A percentile compares a stretch with the other conserved stretches of the same genome.
phyloP scores from a whole-genome alignment of 2,113 vertebrate species.

The Toxotes chatareus region DNA sequence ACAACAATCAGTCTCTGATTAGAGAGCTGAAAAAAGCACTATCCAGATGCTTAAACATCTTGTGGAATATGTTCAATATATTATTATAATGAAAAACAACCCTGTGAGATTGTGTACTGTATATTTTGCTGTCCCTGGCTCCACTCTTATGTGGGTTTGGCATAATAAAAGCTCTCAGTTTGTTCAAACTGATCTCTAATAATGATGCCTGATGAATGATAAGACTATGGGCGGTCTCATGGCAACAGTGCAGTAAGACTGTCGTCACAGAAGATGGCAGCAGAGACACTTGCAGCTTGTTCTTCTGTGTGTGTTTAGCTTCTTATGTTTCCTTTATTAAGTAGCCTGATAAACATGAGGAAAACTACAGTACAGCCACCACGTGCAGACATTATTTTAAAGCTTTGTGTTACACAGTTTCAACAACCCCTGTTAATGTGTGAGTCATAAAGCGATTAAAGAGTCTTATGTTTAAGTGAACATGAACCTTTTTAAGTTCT shows the following conservation, averaged over 20 bases:
- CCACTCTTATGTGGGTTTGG: background rate
- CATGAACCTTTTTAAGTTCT: background rate
- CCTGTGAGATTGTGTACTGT: background rate
- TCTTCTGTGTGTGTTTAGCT: background rate
- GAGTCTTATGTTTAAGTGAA: background rate
- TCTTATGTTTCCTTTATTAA: background rate
- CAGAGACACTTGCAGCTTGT: conserved; percentile 46
- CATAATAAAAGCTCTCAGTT: background rate
- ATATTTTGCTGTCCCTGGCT: background rate
- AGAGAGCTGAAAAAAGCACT: background rate
- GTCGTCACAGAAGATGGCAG: conserved; percentile 63
- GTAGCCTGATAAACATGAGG: background rate
- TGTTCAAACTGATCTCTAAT: background rate
- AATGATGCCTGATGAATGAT: background rate
- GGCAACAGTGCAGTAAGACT: conserved; percentile 38
- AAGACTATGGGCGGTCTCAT: background rate
- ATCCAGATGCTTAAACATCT: background rate
- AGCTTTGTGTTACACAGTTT: background rate
- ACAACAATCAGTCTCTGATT: background rate
- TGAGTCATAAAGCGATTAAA: background rate
- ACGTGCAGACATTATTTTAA: background rate
- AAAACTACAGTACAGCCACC: background rate
- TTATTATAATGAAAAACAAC: background rate
- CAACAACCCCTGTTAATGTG: background rate
- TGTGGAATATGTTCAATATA: background rate